Percentiles rank a stretch among this genome's conserved stretches.
These are phyloP conservation scores for Arge pagana DNA, from an alignment of 2,888 invertebrate species.

Conservation along the genomic window DNA sequence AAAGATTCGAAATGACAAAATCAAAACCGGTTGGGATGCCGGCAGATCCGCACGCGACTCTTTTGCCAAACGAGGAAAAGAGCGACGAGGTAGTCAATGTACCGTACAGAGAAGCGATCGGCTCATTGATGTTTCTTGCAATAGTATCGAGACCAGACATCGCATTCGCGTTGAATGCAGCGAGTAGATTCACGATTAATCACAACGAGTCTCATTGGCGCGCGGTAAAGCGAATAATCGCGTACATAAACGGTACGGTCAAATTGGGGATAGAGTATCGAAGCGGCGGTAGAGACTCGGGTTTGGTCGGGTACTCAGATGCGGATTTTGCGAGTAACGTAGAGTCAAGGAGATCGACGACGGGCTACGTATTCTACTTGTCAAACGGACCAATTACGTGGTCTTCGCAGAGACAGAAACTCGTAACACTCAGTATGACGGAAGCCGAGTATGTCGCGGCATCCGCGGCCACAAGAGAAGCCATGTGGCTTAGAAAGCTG, in stretches of 20 bases:
- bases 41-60: not conserved
- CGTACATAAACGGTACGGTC: slow-evolving; percentile 23
- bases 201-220: slow-evolving; percentile 17
- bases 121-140: slow-evolving; percentile 19
- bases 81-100: not conserved
- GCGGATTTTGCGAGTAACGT: slow-evolving; percentile 8
- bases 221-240: slow-evolving; percentile 15
- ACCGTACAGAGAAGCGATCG: slow-evolving; percentile 17
- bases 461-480: slow-evolving; percentile 20
- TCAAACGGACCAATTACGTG: slow-evolving; percentile 27
- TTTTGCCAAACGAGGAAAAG: not conserved
- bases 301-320: slow-evolving; percentile 13
- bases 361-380: slow-evolving; percentile 28
- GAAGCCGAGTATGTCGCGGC: slow-evolving; percentile 32
- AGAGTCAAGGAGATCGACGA: slow-evolving; percentile 26
- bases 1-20: slow-evolving; percentile 17
- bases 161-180: slow-evolving; percentile 19
- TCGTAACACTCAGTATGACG: slow-evolving; percentile 28
- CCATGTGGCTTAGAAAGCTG: slow-evolving; percentile 25
- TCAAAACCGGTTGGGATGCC: slow-evolving; percentile 21
- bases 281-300: slow-evolving; percentile 20
- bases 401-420: slow-evolving; percentile 26
- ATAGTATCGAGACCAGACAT: slow-evolving; percentile 26
- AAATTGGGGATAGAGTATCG: slow-evolving; percentile 26
- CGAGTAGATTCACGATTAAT: slow-evolving; percentile 21